Evolutionary conservation across 2,888 invertebrate genomes (phyloP).

Genomic region (Plebejus anna): DNA sequence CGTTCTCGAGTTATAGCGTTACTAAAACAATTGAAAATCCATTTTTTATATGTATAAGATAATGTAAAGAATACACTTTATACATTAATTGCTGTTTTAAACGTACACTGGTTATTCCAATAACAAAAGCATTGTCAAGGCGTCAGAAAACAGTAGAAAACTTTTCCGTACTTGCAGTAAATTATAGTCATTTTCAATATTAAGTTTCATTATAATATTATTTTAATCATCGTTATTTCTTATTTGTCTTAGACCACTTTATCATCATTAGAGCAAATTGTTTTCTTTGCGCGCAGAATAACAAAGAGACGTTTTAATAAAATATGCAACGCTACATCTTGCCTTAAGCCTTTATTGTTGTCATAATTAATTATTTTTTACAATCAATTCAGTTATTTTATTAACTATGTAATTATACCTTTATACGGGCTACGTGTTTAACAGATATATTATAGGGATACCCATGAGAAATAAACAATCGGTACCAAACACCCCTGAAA

Average conservation of each 20-base stretch:
- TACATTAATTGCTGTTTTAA: not conserved
- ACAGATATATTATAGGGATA: no score
- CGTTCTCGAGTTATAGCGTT: no score
- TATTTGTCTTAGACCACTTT: not conserved
- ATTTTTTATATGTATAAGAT: no score
- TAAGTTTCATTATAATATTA: not conserved
- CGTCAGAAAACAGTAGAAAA: not conserved
- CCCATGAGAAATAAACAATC: no score
- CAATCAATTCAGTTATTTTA: no score
- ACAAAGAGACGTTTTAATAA: no score
- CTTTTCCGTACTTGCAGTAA: not conserved
- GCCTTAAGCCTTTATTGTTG: not conserved
- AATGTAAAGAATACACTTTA: no score
- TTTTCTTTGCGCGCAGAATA: constrained; percentile 8
- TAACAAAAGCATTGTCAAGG: not conserved
- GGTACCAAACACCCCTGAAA: no score
- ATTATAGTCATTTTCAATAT: not conserved
- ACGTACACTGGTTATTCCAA: not conserved
- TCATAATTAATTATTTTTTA: no score
- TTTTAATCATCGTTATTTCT: not conserved
- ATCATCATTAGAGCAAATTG: constrained; percentile 9
- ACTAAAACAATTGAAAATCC: no score
- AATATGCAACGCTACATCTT: not conserved
- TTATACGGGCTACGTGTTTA: no score
- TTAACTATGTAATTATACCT: no score